Evolutionary conservation across 2,113 vertebrate species (phyloP).

Genomic region (Etheostoma cragini): DNA sequence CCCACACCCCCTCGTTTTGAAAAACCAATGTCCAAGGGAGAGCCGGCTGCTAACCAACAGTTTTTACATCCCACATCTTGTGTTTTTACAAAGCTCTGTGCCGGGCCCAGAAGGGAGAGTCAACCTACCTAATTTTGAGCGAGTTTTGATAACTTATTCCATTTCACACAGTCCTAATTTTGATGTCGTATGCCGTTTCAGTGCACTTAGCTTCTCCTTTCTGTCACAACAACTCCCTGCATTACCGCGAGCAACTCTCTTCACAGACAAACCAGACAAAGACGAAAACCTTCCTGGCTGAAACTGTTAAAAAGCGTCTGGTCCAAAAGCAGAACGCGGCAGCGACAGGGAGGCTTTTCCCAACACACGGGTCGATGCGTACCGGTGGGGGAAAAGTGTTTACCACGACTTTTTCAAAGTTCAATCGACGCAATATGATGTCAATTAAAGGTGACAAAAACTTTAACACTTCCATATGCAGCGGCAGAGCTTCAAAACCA

Average conservation of each 20-base stretch:
- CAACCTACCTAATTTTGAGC: slow-evolving; percentile 70
- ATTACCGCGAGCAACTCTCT: slow-evolving; percentile 56
- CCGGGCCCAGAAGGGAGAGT: slow-evolving; percentile 67
- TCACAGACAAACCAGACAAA: slow-evolving; percentile 28
- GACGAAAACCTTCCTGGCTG: slow-evolving; percentile 39
- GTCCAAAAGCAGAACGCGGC: not conserved
- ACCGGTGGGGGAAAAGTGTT: slow-evolving; percentile 67
- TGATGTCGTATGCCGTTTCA: slow-evolving; percentile 67
- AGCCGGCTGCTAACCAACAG: slow-evolving; percentile 55
- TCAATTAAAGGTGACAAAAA: slow-evolving; percentile 87
- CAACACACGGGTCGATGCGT: slow-evolving; percentile 16
- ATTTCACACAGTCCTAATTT: slow-evolving; percentile 65
- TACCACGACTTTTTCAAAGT: slow-evolving; percentile 75
- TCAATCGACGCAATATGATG: slow-evolving; percentile 78
- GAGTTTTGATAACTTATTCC: slow-evolving; percentile 75
- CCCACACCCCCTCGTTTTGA: slow-evolving; percentile 58
- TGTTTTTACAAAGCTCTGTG: slow-evolving; percentile 40
- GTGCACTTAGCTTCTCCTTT: slow-evolving; percentile 54
- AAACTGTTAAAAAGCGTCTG: not conserved
- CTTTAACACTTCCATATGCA: slow-evolving; percentile 82
- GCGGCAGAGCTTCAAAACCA: slow-evolving; percentile 71
- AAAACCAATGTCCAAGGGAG: slow-evolving; percentile 81
- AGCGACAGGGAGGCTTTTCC: slow-evolving; percentile 24
- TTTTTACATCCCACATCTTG: slow-evolving; percentile 60
- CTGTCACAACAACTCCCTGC: slow-evolving; percentile 32